Evolutionary conservation across 2,113 vertebrate genomes (phyloP).

Genomic region (Rhodinocichla rosea): DNA sequence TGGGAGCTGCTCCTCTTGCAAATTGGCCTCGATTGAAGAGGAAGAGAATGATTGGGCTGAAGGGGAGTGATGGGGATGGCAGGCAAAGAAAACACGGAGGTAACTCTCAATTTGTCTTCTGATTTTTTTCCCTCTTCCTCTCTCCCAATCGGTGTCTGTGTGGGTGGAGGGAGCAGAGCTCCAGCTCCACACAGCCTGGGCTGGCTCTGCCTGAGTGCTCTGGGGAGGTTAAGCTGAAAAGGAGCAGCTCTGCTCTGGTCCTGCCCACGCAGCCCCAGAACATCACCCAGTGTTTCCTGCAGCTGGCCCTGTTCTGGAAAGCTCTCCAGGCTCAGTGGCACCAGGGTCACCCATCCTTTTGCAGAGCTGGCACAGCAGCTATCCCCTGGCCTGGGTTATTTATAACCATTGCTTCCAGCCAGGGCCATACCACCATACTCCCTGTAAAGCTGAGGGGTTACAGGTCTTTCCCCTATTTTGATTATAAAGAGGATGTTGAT

Average conservation of each 20-base stretch:
- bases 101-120: constrained; percentile 19
- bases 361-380: not conserved
- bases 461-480: not conserved
- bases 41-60: constrained; percentile 50
- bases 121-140: not conserved
- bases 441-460: not conserved
- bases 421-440: not conserved
- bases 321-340: not conserved
- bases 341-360: not conserved
- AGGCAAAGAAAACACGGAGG: not conserved
- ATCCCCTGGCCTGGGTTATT: not conserved
- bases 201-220: not conserved
- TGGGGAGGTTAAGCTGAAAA: not conserved
- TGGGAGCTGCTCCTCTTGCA: constrained; percentile 27
- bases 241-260: not conserved
- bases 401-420: not conserved
- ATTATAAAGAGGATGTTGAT: not conserved
- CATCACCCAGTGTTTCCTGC: not conserved
- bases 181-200: not conserved
- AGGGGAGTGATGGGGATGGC: not conserved
- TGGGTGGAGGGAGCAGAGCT: constrained; percentile 17
- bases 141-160: not conserved
- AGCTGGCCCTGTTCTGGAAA: not conserved
- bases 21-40: constrained; percentile 39
- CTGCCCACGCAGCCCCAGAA: not conserved